Percentiles rank a stretch among this genome's conserved stretches.
phyloP scores from a whole-genome alignment of 2,113 vertebrate species.

The Stegostoma tigrinum region DNA sequence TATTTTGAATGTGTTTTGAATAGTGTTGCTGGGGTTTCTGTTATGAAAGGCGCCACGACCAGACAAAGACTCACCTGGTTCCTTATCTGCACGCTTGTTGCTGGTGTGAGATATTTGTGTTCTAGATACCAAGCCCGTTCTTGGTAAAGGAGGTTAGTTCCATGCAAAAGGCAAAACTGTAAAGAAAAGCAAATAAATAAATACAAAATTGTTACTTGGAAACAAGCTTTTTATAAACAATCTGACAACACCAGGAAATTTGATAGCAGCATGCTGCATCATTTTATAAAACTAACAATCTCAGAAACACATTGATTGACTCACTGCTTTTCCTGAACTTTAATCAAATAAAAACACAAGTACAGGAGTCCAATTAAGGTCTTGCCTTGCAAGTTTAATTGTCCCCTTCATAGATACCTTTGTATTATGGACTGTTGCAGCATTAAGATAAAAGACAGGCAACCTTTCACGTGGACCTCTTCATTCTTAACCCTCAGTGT shows the following conservation, averaged over 20 bases:
- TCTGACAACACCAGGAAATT: too few species aligned
- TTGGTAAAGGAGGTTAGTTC: conserved; percentile 54
- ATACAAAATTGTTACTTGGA: conserved; percentile 5
- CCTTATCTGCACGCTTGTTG: conserved; percentile 46
- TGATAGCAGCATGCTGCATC: neutral
- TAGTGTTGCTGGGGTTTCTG: neutral
- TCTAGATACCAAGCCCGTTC: conserved; percentile 56
- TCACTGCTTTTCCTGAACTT: neutral
- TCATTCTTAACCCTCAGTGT: neutral
- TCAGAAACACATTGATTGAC: neutral
- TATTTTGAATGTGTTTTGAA: neutral
- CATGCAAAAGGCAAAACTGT: conserved; percentile 55
- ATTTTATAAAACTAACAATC: neutral
- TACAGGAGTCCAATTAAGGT: neutral
- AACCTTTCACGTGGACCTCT: neutral
- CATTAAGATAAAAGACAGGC: neutral
- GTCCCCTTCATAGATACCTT: neutral
- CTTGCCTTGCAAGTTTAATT: neutral
- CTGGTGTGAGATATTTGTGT: conserved; percentile 48
- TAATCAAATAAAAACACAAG: neutral
- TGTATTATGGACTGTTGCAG: neutral
- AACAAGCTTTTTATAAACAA: conserved; percentile 24
- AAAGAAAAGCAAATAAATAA: conserved; percentile 35
- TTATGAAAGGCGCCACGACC: neutral
- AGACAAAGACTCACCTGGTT: conserved; percentile 47